A percentile compares a stretch with the other conserved stretches of the same genome.
Conservation (phyloP, 2,888 invertebrate species). For the Boloria euphrosyne region DNA sequence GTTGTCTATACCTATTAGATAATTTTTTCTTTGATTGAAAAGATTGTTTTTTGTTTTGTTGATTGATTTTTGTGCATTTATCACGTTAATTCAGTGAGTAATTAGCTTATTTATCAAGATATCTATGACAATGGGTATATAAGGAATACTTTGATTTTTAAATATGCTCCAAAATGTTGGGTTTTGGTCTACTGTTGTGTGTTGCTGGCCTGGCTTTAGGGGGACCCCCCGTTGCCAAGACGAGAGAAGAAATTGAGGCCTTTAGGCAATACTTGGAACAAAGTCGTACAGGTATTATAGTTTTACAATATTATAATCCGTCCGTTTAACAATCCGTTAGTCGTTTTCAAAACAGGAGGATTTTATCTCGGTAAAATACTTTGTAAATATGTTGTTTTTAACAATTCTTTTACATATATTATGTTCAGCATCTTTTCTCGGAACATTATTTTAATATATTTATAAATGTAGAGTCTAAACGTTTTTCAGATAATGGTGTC, state of each 20-base stretch:
- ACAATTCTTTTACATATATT: too few relatives aligned
- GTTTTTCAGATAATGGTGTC: constrained; percentile 49
- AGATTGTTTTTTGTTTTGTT: too few relatives aligned
- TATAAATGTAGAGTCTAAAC: background rate
- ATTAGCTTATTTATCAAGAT: constrained; percentile 16
- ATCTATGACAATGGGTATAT: constrained; percentile 1
- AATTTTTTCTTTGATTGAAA: background rate
- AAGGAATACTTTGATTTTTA: background rate
- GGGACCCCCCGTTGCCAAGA: constrained; percentile 55
- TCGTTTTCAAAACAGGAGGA: too few relatives aligned
- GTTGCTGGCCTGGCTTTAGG: constrained; percentile 50
- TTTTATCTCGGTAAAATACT: too few relatives aligned
- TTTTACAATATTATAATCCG: too few relatives aligned
- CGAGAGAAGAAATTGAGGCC: constrained; percentile 59
- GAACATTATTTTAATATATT: background rate
- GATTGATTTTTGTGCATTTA: background rate
- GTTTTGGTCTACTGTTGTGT: constrained; percentile 47
- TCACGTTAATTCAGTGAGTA: constrained; percentile 5
- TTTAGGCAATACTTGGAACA: constrained; percentile 62
- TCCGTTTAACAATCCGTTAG: too few relatives aligned
- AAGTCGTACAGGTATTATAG: constrained; percentile 37
- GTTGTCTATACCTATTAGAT: too few relatives aligned
- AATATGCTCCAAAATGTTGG: constrained; percentile 50
- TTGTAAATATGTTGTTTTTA: too few relatives aligned
- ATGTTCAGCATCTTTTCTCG: too few relatives aligned